These are phyloP conservation scores for Octodonta nipae DNA, from an alignment of 2,888 invertebrate species.

Conservation along the genomic window DNA sequence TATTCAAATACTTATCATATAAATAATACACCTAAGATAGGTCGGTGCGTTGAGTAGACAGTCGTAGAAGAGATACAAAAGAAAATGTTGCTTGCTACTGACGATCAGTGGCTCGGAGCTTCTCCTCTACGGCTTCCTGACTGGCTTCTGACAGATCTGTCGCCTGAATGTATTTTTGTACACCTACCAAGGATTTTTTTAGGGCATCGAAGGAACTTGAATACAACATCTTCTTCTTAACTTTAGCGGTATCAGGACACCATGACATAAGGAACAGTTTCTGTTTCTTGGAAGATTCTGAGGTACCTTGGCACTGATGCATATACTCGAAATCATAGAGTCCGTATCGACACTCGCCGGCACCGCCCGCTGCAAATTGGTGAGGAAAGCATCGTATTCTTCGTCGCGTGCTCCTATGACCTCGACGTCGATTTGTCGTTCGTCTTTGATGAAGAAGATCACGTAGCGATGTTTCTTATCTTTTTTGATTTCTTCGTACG, in stretches of 20 bases:
- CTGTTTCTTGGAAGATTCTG: slow-evolving; percentile 93
- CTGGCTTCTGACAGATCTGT: slow-evolving; percentile 90
- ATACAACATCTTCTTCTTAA: slow-evolving; percentile 77
- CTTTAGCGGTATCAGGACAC: slow-evolving; percentile 96
- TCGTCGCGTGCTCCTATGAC: slow-evolving; percentile 79
- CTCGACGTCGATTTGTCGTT: slow-evolving; percentile 91
- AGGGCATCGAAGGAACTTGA: slow-evolving; percentile 95
- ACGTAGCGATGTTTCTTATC: slow-evolving; percentile 95
- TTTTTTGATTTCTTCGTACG: slow-evolving; percentile 94
- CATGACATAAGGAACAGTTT: slow-evolving; percentile 95
- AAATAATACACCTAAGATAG: slow-evolving; percentile 34
- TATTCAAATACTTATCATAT: slow-evolving; percentile 36
- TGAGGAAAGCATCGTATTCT: slow-evolving; percentile 86
- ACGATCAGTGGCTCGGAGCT: slow-evolving; percentile 87
- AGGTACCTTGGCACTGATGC: slow-evolving; percentile 92
- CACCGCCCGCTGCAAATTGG: slow-evolving; percentile 83
- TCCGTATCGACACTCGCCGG: slow-evolving; percentile 94
- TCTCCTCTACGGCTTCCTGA: slow-evolving; percentile 85
- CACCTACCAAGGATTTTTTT: slow-evolving; percentile 91
- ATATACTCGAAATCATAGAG: slow-evolving; percentile 96
- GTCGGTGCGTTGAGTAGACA: slow-evolving; percentile 30
- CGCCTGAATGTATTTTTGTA: slow-evolving; percentile 94
- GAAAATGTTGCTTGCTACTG: slow-evolving; percentile 43
- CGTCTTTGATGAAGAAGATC: slow-evolving; percentile 89
- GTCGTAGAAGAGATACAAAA: slow-evolving; percentile 20